Evolutionary conservation across 1,140 invertebrate genomes (phyloP), one percentile per base, ranked within the genome.

Genomic region (Monomorium pharaonis): DNA sequence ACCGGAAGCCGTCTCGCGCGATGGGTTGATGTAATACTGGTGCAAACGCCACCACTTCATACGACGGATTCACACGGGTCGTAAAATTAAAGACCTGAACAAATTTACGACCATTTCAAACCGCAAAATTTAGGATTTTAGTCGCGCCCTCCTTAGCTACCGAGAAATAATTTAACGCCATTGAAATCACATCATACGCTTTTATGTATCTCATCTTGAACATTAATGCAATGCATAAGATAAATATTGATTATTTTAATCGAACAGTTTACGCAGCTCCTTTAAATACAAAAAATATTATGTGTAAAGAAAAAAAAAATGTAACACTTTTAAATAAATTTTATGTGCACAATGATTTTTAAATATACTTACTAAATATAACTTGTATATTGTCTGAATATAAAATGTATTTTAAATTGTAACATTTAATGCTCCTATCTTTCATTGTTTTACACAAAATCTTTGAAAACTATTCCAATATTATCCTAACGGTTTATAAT

Each of bases 71-170:
- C 91, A 92, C 91, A 92, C 87, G 90, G 89, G 78, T 56, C 92
- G 88, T 95, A 95, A 95, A 95, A 94, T 94, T 94, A 93, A 94
- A 94, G 93, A 91, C 92, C 91, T 85, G 92, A 92, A 94, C 93
- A 94, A 95, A 95, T 94, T 94, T 95, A 93, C 89, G 92, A 91
- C 67, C 93, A 86, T 92, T 91, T 92, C 89, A 90, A 72, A 90
- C 30, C 84, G 60, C 69, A 16, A 54, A 58, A 84, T 87, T 84
- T 77, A 58, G 30, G 21, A 69, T 56, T 85, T 21, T 14, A 69
- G 9, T 74, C 62, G 12, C 27, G 67, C n/a, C 18, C 12, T 72
- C 7, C 27, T 83, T 60, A 27, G 21, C 74, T 49, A 58, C 14
- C 9, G 10, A 58, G 3, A 47, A 14, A 33, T 7, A 47, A 83